phyloP scores from a whole-genome alignment of 2,113 vertebrate genomes.

The Brachypodius melanocephalos region DNA sequence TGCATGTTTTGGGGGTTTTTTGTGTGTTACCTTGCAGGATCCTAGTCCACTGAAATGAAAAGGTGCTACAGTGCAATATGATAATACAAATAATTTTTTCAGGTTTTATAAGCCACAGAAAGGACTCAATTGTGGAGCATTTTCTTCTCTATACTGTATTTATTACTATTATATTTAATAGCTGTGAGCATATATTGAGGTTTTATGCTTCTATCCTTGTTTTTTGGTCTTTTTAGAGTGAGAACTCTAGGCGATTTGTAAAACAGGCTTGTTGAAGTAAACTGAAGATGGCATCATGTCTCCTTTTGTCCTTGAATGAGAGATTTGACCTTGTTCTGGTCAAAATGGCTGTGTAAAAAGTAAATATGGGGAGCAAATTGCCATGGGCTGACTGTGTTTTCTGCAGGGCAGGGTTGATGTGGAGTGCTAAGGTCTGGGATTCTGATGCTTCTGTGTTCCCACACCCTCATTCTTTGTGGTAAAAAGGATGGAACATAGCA shows the following conservation, averaged over 20 bases:
- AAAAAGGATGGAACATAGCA: background rate
- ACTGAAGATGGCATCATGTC: background rate
- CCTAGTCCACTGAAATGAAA: background rate
- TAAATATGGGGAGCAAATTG: background rate
- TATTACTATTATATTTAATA: background rate
- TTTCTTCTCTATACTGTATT: background rate
- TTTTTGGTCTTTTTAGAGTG: background rate
- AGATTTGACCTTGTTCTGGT: background rate
- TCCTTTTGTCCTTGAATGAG: background rate
- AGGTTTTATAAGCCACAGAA: background rate
- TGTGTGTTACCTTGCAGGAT: background rate
- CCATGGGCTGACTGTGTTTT: background rate
- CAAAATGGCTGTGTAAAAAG: background rate
- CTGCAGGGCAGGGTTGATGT: background rate
- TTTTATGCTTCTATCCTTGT: background rate
- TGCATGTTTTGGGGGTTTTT: rapidly evolving
- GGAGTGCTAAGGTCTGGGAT: background rate
- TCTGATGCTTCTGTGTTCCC: background rate
- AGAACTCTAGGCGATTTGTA: background rate
- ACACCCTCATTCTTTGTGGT: background rate
- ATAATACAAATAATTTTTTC: background rate
- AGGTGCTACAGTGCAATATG: background rate
- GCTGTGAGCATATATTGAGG: background rate
- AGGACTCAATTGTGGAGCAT: too few species aligned
- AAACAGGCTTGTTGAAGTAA: background rate